These are phyloP conservation scores for Parasteatoda lunata DNA, from an alignment of 2,888 invertebrate genomes.

Conservation along the genomic window DNA sequence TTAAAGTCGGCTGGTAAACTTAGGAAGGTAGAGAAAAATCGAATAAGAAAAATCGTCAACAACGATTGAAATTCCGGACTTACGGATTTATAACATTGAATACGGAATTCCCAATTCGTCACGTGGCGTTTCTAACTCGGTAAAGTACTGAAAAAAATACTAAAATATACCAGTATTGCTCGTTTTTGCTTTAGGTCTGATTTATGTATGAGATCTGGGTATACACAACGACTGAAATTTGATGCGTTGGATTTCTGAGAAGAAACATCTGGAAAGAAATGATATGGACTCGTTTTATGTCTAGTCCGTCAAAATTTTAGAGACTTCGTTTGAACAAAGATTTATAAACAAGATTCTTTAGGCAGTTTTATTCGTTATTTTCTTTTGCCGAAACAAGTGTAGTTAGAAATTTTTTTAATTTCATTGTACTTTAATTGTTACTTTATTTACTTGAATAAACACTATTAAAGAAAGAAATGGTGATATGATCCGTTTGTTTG, in stretches of 20 bases:
- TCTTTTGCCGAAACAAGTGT: too few species aligned
- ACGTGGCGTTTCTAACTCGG: not conserved
- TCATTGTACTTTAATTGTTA: too few species aligned
- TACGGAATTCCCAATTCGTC: not conserved
- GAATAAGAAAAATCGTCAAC: not conserved
- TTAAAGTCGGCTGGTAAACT: not conserved
- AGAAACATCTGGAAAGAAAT: not conserved
- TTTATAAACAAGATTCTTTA: too few species aligned
- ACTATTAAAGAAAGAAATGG: too few species aligned
- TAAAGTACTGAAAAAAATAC: not conserved
- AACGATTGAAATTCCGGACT: not conserved
- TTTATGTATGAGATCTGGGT: not conserved
- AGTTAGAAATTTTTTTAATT: too few species aligned
- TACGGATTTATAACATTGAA: not conserved
- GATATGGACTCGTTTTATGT: not conserved
- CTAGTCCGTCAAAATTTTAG: not conserved
- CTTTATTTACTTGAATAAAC: too few species aligned
- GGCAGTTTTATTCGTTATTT: too few species aligned
- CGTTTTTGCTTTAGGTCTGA: not conserved
- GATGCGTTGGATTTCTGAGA: not conserved
- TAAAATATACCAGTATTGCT: not conserved
- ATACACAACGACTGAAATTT: not conserved
- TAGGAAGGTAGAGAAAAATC: not conserved
- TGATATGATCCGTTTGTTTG: too few species aligned
- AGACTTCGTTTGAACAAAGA: too few species aligned